phyloP scores from a whole-genome alignment of 2,888 invertebrate genomes.

The Dinocampus coccinellae region DNA sequence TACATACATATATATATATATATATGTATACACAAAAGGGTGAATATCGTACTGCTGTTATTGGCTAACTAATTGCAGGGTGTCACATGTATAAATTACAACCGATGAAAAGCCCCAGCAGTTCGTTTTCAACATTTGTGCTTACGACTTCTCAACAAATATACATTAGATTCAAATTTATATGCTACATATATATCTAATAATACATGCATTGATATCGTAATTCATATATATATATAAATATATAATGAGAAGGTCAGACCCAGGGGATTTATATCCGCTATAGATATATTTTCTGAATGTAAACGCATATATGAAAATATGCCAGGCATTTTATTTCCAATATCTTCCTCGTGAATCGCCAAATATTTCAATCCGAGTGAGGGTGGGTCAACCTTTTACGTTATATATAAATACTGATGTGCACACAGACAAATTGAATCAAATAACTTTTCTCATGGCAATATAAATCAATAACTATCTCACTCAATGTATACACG shows the following conservation, averaged over 20 bases:
- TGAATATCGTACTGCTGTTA: conserved; percentile 55
- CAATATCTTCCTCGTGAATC: conserved; percentile 54
- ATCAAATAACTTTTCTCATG: conserved; percentile 48
- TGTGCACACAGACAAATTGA: conserved; percentile 55
- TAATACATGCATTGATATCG: conserved; percentile 8
- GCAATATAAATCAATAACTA: conserved; percentile 23
- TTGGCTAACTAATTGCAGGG: conserved; percentile 62
- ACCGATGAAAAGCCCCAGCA: conserved; percentile 56
- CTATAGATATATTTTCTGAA: conserved; percentile 5
- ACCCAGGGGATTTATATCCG: conserved; percentile 49
- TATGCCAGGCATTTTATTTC: conserved; percentile 62
- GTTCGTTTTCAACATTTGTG: conserved; percentile 48
- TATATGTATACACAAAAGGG: conserved; percentile 40
- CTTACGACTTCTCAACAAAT: conserved; percentile 18
- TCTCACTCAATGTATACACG: conserved; percentile 32
- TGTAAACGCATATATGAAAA: conserved; percentile 40
- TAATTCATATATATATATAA: neutral
- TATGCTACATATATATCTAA: conserved; percentile 13
- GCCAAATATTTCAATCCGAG: conserved; percentile 57
- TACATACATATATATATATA: neutral
- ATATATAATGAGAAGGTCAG: conserved; percentile 1
- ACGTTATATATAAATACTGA: conserved; percentile 35
- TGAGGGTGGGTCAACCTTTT: conserved; percentile 33
- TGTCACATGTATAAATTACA: conserved; percentile 61
- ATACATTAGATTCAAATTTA: conserved; percentile 35